Evolutionary conservation across 2,888 invertebrate genomes (phyloP), one percentile per base, ranked within the genome.

Genomic region (Volucella zonaria): DNA sequence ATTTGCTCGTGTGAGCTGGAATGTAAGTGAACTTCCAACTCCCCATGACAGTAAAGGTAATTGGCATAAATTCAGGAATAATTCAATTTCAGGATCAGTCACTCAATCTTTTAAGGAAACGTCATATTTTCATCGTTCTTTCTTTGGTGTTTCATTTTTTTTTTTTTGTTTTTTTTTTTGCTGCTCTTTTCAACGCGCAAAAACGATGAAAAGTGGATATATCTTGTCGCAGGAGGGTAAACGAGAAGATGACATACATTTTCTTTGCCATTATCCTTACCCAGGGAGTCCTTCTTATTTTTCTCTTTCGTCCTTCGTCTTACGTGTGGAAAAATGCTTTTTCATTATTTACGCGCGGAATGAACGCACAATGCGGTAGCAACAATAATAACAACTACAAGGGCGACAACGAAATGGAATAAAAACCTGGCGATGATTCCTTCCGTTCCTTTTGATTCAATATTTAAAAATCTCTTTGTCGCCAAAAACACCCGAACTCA

Each of bases 51-150:
- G 73, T 15, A 67, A 76, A 77, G 76, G 81, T 85, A 85, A 85
- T 85, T 85, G 85, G 81, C 85, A 85, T 85, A 85, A 85, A 81
- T 85, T 85, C 85, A 52, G 85, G 85, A 77, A 85, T 85, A 85
- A 85, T 81, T 85, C 85, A 81, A 85, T 81, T 85, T 85, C 71
- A 73, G 85, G 85, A 85, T 85, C 85, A 85, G 85, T 85, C 85
- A 85, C 85, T 85, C 85, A 85, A 85, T 81, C 80, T 85, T 76
- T 85, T 58, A 31, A 81, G 85, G 85, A 73, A 76, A 85, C 81
- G 85, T 85, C 85, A 85, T 85, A 85, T 85, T 85, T 81, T 68
- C 71, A 59, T 81, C 85, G 75, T 81, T 73, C 61, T 81, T 73
- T 66, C 18, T 59, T 56, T 18, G 45, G 42, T 49, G 4, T 23